Evolutionary conservation across 2,797 vertebrate species (phyloP), one percentile per base, ranked within the genome.

Genomic region (Thripadectes ignobilis): DNA sequence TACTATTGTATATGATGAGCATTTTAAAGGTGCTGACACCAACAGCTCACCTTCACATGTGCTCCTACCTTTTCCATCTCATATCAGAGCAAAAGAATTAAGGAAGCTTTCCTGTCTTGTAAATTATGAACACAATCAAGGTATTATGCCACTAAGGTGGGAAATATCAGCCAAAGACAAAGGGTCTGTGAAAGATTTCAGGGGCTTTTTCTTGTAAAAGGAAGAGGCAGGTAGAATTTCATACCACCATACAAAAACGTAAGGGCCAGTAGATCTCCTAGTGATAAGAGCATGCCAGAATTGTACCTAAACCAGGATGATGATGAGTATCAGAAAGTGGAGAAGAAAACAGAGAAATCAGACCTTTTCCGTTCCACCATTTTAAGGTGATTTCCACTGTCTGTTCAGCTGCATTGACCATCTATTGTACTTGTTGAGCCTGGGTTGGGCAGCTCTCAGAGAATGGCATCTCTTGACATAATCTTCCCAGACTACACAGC

Each of bases 71-170:
- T 82, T 45, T 81, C 30, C 27, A 69, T 57, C 66, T 63, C 51
- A 48, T 51, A 72, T 49, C 52, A 86, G 88, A 92, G 74, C 48
- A 34, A 34, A 5, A 58, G 76, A 88, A 95, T 89, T 73, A 88
- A 87, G 76, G 45, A 19, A 12, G 39, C 69, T 68, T 45, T 9
- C 10, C 22, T 11, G 10, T 24, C 54, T 91, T 57, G 75, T 61
- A 67, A 52, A 32, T 43, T 2, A 62, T 46, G 45, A 63, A 58
- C 0, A 1, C 36, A 21, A 63, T 27, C 15, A 39, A 82, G 23
- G 15, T 54, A 34, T 49, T n/a, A 24, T 38, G 17, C 61, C 52
- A 54, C 52, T 55, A 58, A 65, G 46, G 32, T 80, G 43, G 29
- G 18, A 67, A 89, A 63, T 30, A 74, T 41, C 10, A 17, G 10